Percentiles rank a stretch among this genome's conserved stretches.
phyloP scores from a whole-genome alignment of 2,888 invertebrate species.

The Microctonus hyperodae region DNA sequence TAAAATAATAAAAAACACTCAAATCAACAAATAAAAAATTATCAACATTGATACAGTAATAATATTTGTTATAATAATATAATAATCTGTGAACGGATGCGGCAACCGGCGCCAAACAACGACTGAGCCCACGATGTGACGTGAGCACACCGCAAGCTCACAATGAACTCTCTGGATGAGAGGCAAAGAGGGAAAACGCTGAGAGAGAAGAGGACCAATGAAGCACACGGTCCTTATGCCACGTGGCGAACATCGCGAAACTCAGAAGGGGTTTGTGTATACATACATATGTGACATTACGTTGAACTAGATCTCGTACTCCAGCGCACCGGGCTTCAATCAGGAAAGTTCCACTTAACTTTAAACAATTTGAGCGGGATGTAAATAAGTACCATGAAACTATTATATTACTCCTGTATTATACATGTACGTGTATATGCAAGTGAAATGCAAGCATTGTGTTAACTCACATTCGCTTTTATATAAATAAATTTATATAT shows the following conservation, averaged over 20 bases:
- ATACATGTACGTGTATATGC: not conserved
- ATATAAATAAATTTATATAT: too few relatives aligned
- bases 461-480: too few relatives aligned
- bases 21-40: too few relatives aligned
- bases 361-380: constrained; percentile 2
- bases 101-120: constrained; percentile 39
- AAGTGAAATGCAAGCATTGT: too few relatives aligned
- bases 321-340: constrained; percentile 7
- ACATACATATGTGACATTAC: not conserved
- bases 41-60: not conserved
- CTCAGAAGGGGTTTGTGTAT: not conserved
- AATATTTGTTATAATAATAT: not conserved
- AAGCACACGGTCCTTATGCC: constrained; percentile 35
- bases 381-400: constrained; percentile 10
- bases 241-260: constrained; percentile 42
- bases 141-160: constrained; percentile 45
- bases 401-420: not conserved
- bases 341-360: constrained; percentile 29
- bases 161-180: constrained; percentile 20
- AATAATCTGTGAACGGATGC: constrained; percentile 15
- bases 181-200: constrained; percentile 33
- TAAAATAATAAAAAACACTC: too few relatives aligned
- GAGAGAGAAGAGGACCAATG: constrained; percentile 41
- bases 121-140: constrained; percentile 40
- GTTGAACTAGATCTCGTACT: constrained; percentile 21